Evolutionary conservation across 2,797 vertebrate genomes (phyloP).

Genomic region (Acanthurus lineatus): DNA sequence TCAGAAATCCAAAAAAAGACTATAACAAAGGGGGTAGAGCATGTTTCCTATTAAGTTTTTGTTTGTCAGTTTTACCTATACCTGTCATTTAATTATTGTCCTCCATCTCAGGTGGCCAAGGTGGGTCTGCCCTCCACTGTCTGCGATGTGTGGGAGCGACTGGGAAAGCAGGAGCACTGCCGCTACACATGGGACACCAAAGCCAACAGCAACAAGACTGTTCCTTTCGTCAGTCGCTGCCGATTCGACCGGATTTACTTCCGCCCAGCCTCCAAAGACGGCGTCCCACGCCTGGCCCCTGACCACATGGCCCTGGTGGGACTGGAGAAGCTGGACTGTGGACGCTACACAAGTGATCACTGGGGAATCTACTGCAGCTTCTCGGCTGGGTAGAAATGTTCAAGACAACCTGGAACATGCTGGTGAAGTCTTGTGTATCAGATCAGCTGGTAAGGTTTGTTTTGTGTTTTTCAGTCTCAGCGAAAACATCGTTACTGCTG

Average conservation of each 20-base stretch:
- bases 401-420: not conserved
- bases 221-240: slow-evolving; percentile 82
- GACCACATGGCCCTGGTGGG: slow-evolving; percentile 92
- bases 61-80: too few species aligned
- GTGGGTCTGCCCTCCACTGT: slow-evolving; percentile 87
- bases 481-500: not conserved
- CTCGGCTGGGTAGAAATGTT: slow-evolving; percentile 39
- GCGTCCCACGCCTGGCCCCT: slow-evolving; percentile 81
- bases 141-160: slow-evolving; percentile 92
- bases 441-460: not conserved
- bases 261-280: slow-evolving; percentile 77
- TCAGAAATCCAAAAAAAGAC: not conserved
- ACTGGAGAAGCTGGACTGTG: slow-evolving; percentile 94
- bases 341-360: slow-evolving; percentile 94
- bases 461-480: slow-evolving; percentile 3
- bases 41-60: not conserved
- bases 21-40: not conserved
- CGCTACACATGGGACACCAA: slow-evolving; percentile 96
- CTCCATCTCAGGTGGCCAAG: slow-evolving; percentile 86
- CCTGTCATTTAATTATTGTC: too few species aligned
- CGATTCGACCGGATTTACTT: slow-evolving; percentile 94
- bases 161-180: slow-evolving; percentile 91
- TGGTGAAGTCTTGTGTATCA: not conserved
- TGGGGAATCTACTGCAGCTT: slow-evolving; percentile 96
- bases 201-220: slow-evolving; percentile 89